phyloP scores from a whole-genome alignment of 1,140 invertebrate genomes.

The Microplitis mediator region DNA sequence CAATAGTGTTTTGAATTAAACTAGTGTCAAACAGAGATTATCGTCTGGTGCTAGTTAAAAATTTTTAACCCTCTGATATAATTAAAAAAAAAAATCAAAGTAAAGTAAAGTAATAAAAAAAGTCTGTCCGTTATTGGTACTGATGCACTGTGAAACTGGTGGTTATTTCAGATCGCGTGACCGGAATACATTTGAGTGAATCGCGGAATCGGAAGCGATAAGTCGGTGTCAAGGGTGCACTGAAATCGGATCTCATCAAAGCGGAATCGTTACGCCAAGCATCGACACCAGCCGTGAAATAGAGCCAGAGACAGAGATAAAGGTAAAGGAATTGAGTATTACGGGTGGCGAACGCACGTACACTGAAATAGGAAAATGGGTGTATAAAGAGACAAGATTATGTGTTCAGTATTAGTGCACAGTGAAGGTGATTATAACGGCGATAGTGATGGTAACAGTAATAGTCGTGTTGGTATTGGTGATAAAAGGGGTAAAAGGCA shows the following conservation, averaged over 20 bases:
- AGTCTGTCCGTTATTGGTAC: no score
- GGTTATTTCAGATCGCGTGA: slow-evolving; percentile 15
- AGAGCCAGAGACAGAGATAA: slow-evolving; percentile 19
- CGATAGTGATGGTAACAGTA: neutral
- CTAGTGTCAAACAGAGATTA: neutral
- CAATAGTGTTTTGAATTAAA: neutral
- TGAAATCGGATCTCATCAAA: slow-evolving; percentile 28
- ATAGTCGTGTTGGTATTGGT: neutral
- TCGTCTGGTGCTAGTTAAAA: neutral
- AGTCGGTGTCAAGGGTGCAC: neutral
- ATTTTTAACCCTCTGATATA: no score
- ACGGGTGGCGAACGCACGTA: neutral
- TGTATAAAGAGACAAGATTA: neutral
- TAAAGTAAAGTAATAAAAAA: no score
- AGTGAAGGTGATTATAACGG: neutral
- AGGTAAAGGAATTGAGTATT: slow-evolving; percentile 17
- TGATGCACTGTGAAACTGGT: neutral
- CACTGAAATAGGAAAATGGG: neutral
- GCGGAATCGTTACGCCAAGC: slow-evolving; percentile 22
- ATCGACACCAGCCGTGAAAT: slow-evolving; percentile 21
- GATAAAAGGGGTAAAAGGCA: neutral
- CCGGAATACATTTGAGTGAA: slow-evolving; percentile 10
- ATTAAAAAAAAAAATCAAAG: no score
- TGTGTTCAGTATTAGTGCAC: neutral
- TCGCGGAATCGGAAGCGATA: slow-evolving; percentile 23